phyloP scores from a whole-genome alignment of 92 coral and sea anemone genomes.

The Epizoanthus ramosus region DNA sequence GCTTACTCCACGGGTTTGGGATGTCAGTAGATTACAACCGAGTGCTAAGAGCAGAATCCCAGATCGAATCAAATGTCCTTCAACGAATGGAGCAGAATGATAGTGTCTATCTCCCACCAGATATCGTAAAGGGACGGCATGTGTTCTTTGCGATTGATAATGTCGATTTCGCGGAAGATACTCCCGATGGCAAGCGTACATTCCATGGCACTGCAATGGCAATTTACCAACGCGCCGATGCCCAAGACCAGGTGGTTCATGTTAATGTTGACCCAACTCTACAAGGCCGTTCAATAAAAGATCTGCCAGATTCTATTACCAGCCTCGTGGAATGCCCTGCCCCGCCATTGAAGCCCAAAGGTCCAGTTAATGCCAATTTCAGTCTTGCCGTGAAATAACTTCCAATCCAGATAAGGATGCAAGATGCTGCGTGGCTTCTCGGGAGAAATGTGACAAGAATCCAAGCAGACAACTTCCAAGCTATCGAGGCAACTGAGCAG shows the following conservation, averaged over 20 bases:
- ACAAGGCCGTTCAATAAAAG: conserved; percentile 51
- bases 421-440: conserved; percentile 60
- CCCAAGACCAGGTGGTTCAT: conserved; percentile 47
- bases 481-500: conserved; percentile 27
- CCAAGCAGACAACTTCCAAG: conserved; percentile 26
- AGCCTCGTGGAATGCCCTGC: conserved; percentile 59
- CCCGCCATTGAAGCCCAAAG: conserved; percentile 55
- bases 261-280: conserved; percentile 32
- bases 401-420: conserved; percentile 36
- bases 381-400: conserved; percentile 40
- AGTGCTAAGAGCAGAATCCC: conserved; percentile 62
- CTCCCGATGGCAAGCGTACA: conserved; percentile 62
- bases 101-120: conserved; percentile 69
- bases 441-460: conserved; percentile 41
- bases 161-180: conserved; percentile 71
- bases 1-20: conserved; percentile 67
- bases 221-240: conserved; percentile 51
- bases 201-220: conserved; percentile 75
- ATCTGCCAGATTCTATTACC: conserved; percentile 58
- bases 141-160: conserved; percentile 74
- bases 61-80: conserved; percentile 62
- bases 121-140: conserved; percentile 62
- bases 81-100: conserved; percentile 58
- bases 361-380: conserved; percentile 39
- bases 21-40: conserved; percentile 73